phyloP scores from a whole-genome alignment of 2,888 invertebrate genomes.

The Ophonus ardosiacus region DNA sequence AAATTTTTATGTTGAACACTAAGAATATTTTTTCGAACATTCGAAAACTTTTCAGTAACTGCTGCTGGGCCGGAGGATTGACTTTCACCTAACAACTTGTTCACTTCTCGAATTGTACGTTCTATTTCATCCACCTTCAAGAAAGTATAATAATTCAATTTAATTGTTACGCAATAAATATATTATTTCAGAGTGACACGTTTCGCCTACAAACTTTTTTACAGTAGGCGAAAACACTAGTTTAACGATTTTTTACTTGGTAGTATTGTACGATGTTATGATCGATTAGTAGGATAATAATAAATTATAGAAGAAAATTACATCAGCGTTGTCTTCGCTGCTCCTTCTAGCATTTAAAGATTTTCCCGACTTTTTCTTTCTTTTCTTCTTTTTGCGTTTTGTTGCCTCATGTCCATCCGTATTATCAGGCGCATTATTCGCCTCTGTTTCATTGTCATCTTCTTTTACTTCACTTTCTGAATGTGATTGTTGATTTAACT shows the following conservation, averaged over 20 bases:
- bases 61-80: slow-evolving; percentile 68
- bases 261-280: too few relatives aligned
- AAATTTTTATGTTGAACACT: slow-evolving; percentile 84
- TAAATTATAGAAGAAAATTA: slow-evolving; percentile 67
- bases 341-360: slow-evolving; percentile 77
- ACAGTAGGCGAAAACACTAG: slow-evolving; percentile 7
- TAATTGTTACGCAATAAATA: slow-evolving; percentile 15
- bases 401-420: slow-evolving; percentile 75
- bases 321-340: slow-evolving; percentile 82
- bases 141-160: slow-evolving; percentile 8
- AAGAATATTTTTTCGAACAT: slow-evolving; percentile 77
- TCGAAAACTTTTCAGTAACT: slow-evolving; percentile 70
- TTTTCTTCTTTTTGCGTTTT: slow-evolving; percentile 81
- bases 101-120: slow-evolving; percentile 82
- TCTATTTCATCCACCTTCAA: slow-evolving; percentile 82
- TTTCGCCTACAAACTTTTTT: slow-evolving; percentile 23
- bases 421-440: slow-evolving; percentile 77
- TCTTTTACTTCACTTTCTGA: slow-evolving; percentile 85
- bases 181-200: neutral
- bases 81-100: slow-evolving; percentile 81
- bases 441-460: slow-evolving; percentile 82
- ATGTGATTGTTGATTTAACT: slow-evolving; percentile 83
- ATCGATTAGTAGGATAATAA: too few relatives aligned
- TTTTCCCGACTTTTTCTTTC: slow-evolving; percentile 81
- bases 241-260: slow-evolving; percentile 20